Percentiles rank a stretch among this genome's conserved stretches.
phyloP scores from a whole-genome alignment of 2,888 invertebrate species.

The Hirtodrosophila duncani region DNA sequence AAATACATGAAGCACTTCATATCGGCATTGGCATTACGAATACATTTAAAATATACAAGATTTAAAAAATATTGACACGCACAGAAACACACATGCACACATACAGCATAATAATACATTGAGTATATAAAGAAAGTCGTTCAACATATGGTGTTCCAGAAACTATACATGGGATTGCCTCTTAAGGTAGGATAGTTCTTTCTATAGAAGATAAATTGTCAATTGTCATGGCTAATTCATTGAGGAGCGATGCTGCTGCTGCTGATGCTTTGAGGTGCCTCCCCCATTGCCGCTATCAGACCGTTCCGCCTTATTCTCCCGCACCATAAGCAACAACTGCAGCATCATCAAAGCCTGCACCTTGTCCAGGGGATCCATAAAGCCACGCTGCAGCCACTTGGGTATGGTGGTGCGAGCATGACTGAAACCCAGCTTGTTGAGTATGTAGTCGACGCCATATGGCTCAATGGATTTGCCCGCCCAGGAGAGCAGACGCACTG shows the following conservation, averaged over 20 bases:
- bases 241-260: conserved; percentile 49
- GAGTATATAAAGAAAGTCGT: conserved; percentile 7
- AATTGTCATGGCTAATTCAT: conserved; percentile 59
- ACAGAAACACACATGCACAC: conserved; percentile 13
- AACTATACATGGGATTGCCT: conserved; percentile 24
- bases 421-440: conserved; percentile 97
- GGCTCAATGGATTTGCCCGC: conserved; percentile 98
- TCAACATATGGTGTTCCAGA: conserved; percentile 11
- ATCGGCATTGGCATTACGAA: neutral
- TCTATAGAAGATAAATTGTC: conserved; percentile 17
- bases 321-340: conserved; percentile 83
- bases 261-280: conserved; percentile 33
- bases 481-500: conserved; percentile 91
- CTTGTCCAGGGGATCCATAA: conserved; percentile 98
- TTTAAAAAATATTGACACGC: too few relatives aligned
- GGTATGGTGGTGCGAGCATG: conserved; percentile 99
- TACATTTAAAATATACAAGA: conserved; percentile 26
- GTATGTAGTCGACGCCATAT: conserved; percentile 98
- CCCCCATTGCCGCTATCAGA: conserved; percentile 10
- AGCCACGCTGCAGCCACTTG: conserved; percentile 99
- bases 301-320: conserved; percentile 78
- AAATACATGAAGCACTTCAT: conserved; percentile 54
- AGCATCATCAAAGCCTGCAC: conserved; percentile 89
- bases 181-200: conserved; percentile 43
- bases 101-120: conserved; percentile 22